These are phyloP conservation scores for Pharmacophagus antenor DNA, from an alignment of 2,888 invertebrate genomes.

Conservation along the genomic window DNA sequence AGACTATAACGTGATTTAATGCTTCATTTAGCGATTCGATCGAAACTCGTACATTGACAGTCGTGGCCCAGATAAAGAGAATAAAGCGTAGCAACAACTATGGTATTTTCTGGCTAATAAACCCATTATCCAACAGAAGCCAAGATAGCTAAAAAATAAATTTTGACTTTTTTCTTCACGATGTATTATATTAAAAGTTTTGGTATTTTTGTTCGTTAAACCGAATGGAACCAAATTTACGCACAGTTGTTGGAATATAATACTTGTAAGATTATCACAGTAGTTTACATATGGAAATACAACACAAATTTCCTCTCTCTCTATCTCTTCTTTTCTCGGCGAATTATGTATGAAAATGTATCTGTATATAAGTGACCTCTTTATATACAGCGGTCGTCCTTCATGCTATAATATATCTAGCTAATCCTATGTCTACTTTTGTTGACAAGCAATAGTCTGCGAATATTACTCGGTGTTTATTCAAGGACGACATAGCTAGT, in stretches of 20 bases:
- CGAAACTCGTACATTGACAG: background rate
- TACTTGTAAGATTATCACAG: too few species aligned
- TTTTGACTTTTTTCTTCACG: too few species aligned
- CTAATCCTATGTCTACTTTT: background rate
- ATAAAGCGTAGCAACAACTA: background rate
- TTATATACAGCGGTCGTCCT: too few species aligned
- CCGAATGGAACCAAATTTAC: too few species aligned
- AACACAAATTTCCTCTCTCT: background rate
- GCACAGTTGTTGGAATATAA: too few species aligned
- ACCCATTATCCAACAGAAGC: background rate
- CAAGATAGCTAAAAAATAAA: background rate
- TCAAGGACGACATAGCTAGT: background rate
- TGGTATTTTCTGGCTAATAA: background rate
- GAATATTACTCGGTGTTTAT: background rate
- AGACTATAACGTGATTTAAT: background rate
- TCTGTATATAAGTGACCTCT: background rate
- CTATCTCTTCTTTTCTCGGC: too few species aligned
- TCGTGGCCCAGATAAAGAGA: background rate
- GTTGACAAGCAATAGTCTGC: background rate
- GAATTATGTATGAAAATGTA: too few species aligned
- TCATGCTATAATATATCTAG: too few species aligned
- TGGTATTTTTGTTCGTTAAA: too few species aligned
- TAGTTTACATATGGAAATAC: background rate
- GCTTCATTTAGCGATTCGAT: conserved; percentile 2
- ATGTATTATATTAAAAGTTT: too few species aligned